phyloP scores from a whole-genome alignment of 1,140 invertebrate genomes.

The Nymphalis io region DNA sequence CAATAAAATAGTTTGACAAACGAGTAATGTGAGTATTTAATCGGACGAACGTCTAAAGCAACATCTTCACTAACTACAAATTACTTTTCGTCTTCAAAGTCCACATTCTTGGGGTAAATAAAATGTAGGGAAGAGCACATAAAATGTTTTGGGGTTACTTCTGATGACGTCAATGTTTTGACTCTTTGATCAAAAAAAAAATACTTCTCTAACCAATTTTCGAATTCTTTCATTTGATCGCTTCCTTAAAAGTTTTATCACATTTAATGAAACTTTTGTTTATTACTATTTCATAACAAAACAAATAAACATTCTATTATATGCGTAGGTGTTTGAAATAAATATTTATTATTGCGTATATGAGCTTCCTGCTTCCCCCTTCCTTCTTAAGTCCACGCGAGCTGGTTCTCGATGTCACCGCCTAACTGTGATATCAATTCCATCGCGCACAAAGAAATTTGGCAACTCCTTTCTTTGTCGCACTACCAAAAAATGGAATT shows the following conservation, averaged over 20 bases:
- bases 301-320: no score
- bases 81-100: constrained; percentile 70
- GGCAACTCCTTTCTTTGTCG: no score
- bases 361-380: no score
- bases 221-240: constrained; percentile 22
- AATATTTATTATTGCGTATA: no score
- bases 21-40: constrained; percentile 45
- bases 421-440: no score
- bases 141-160: constrained; percentile 39
- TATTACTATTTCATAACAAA: no score
- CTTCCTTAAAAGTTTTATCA: neutral
- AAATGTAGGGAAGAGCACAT: constrained; percentile 49
- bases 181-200: constrained; percentile 57
- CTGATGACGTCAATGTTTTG: constrained; percentile 39
- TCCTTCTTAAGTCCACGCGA: no score
- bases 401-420: no score
- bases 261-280: no score
- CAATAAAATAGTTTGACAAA: constrained; percentile 22
- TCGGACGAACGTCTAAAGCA: constrained; percentile 45
- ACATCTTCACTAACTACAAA: constrained; percentile 58
- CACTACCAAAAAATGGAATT: no score
- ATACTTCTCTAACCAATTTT: constrained; percentile 55
- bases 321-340: no score
- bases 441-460: no score
- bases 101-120: constrained; percentile 68